Evolutionary conservation across 2,113 vertebrate species (phyloP).

Genomic region (Vidua macroura): DNA sequence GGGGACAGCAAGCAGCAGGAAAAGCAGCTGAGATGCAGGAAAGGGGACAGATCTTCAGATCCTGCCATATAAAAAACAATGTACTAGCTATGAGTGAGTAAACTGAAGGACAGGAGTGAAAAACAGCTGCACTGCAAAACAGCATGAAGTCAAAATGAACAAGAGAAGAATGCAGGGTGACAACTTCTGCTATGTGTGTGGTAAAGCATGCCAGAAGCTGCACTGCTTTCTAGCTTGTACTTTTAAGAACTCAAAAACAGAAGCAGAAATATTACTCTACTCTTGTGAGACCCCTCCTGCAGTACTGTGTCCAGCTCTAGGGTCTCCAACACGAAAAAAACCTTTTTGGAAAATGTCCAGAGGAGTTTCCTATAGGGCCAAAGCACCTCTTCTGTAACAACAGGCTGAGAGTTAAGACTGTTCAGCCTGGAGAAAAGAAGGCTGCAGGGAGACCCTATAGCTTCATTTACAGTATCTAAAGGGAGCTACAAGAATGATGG

Average conservation of each 20-base stretch:
- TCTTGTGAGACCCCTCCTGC: background rate
- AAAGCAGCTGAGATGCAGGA: background rate
- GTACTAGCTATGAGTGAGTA: background rate
- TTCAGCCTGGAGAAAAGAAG: background rate
- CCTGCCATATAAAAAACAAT: background rate
- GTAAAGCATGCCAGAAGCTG: background rate
- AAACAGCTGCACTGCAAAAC: background rate
- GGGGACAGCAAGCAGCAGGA: background rate
- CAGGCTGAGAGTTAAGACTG: background rate
- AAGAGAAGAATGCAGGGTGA: background rate
- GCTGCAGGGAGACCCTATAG: background rate
- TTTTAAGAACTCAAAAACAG: background rate
- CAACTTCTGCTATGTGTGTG: background rate
- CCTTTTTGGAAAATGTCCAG: background rate
- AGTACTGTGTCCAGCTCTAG: background rate
- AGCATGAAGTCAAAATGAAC: background rate
- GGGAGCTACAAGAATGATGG: background rate
- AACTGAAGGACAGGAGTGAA: background rate
- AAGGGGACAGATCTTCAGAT: background rate
- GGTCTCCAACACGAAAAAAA: background rate
- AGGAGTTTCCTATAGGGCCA: background rate
- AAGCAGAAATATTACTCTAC: background rate
- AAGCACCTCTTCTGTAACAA: background rate
- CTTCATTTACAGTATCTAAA: background rate
- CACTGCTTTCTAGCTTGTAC: background rate